A percentile compares a stretch with the other conserved stretches of the same genome.
Conservation (phyloP, 2,888 invertebrate genomes). For the Noctuana brunneofusca region DNA sequence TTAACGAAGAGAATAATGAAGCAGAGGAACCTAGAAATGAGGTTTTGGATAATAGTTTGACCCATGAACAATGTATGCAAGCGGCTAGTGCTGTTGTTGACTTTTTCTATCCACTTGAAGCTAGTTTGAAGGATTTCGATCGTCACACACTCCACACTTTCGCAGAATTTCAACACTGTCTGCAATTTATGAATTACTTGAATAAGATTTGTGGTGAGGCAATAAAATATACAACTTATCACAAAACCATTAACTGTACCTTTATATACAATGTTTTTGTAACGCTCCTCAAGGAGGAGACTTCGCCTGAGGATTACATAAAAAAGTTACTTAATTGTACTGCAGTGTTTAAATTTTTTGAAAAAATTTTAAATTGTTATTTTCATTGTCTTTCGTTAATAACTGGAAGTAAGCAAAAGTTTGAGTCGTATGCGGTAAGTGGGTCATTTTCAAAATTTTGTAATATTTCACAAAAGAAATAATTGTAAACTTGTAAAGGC, state of each 20-base stretch:
- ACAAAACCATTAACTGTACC: slow-evolving; percentile 45
- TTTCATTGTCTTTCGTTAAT: background rate
- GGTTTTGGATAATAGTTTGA: background rate
- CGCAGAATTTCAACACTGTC: slow-evolving; percentile 52
- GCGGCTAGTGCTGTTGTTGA: slow-evolving; percentile 38
- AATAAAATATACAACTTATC: slow-evolving; percentile 42
- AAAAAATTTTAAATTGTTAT: slow-evolving; percentile 31
- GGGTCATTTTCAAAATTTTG: background rate
- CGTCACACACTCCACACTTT: slow-evolving; percentile 45
- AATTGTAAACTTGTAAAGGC: too few species aligned
- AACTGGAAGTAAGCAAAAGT: background rate
- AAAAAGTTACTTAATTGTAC: slow-evolving; percentile 35
- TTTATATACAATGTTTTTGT: slow-evolving; percentile 47
- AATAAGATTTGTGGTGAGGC: slow-evolving; percentile 46
- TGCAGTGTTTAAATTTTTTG: slow-evolving; percentile 36
- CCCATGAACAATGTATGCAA: slow-evolving; percentile 29
- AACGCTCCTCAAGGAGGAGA: slow-evolving; percentile 20
- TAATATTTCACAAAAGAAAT: too few species aligned
- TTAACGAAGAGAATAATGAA: background rate
- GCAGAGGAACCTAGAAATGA: background rate
- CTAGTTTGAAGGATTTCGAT: slow-evolving; percentile 36
- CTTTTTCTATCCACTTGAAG: slow-evolving; percentile 37
- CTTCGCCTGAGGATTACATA: slow-evolving; percentile 35
- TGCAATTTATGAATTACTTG: slow-evolving; percentile 53
- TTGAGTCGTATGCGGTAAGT: too few species aligned